These are phyloP conservation scores for Serilophus lunatus DNA, from an alignment of 2,113 vertebrate species.

Conservation along the genomic window DNA sequence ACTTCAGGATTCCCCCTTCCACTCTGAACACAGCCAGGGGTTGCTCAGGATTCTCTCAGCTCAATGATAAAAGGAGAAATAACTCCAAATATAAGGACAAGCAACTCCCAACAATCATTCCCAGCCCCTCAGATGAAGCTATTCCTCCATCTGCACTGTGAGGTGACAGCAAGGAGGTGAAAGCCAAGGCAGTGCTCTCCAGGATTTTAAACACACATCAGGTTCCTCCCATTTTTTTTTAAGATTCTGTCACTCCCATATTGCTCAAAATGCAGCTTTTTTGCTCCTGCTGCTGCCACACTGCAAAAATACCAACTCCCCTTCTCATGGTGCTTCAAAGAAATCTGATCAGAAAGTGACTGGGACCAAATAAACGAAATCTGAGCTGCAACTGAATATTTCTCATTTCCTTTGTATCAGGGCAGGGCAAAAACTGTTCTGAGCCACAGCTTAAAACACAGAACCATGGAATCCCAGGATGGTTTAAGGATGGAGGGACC, in stretches of 20 bases:
- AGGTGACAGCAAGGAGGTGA: not conserved
- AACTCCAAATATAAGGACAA: not conserved
- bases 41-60: not conserved
- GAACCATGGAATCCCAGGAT: not conserved
- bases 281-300: not conserved
- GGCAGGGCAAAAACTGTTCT: not conserved
- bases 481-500: no score
- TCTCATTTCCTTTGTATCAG: not conserved
- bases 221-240: not conserved
- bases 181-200: not conserved
- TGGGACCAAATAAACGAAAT: rapidly evolving
- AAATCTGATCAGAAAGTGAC: not conserved
- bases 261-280: not conserved
- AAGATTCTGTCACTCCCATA: not conserved
- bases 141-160: rapidly evolving
- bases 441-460: not conserved
- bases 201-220: not conserved
- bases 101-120: not conserved
- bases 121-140: not conserved
- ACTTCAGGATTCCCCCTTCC: not conserved
- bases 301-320: not conserved
- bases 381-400: not conserved
- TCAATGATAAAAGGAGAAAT: not conserved
- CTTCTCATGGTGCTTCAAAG: not conserved
- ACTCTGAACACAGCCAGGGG: rapidly evolving